A percentile compares a stretch with the other conserved stretches of the same genome.
Conservation (phyloP, 2,888 invertebrate genomes). For the Idaea biselata region DNA sequence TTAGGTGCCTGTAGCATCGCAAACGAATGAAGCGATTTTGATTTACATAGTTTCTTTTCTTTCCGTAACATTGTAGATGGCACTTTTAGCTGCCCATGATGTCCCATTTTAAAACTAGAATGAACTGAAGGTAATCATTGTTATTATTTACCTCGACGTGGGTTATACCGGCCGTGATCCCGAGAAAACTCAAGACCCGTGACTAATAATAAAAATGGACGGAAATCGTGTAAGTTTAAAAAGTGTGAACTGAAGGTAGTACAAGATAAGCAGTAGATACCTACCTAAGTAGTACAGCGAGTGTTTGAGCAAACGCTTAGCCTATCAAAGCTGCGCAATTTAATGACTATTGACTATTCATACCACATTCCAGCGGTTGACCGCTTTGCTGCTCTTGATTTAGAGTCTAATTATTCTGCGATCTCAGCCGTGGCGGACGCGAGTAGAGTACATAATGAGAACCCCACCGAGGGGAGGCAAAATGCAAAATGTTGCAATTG, state of each 20-base stretch:
- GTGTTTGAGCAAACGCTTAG: constrained; percentile 55
- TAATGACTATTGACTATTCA: constrained; percentile 80
- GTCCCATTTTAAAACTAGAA: too few species aligned
- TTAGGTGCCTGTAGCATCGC: too few species aligned
- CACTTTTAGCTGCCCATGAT: too few species aligned
- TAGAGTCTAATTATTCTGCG: constrained; percentile 77
- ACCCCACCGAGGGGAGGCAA: constrained; percentile 44
- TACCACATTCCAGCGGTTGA: constrained; percentile 75
- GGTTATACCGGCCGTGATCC: too few species aligned
- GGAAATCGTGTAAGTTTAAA: too few species aligned
- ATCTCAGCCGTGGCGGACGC: constrained; percentile 71
- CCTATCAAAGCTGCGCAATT: constrained; percentile 78
- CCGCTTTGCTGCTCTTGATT: constrained; percentile 77
- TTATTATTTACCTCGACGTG: too few species aligned
- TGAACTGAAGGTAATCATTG: neutral
- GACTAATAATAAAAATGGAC: too few species aligned
- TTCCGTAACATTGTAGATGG: too few species aligned
- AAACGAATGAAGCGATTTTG: too few species aligned
- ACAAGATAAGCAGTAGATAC: neutral
- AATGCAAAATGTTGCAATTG: constrained; percentile 78
- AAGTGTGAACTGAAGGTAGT: neutral
- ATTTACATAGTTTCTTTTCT: too few species aligned
- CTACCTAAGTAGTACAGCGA: neutral
- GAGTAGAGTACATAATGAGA: constrained; percentile 70
- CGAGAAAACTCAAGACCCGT: too few species aligned